Evolutionary conservation across 2,797 vertebrate species (phyloP), one percentile per base, ranked within the genome.

Genomic region (Acridotheres tristis): DNA sequence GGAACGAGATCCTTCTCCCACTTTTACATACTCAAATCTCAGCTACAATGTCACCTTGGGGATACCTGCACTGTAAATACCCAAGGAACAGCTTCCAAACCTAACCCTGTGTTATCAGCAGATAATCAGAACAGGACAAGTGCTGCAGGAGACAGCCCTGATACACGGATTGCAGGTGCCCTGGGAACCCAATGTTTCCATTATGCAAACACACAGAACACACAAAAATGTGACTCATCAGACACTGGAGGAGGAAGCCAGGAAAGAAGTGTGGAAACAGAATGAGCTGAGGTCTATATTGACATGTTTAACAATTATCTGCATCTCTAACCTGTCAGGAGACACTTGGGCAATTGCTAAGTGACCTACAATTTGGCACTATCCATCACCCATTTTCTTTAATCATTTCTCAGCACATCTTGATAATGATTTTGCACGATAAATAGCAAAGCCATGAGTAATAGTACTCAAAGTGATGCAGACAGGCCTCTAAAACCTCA

Each of bases 201-300:
- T 68, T 94, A 86, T 90, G 74, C 84, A 96, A 94, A 96, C 61
- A 50, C 29, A 48, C 2, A 68, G 25, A 83, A 76, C 50, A 61
- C 85, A 85, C 73, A 65, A 26, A 94, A 95, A 71, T 21, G 83
- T 94, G 96, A 97, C 91, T 97, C 97, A 96, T 47, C 67, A 69
- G 73, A 83, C 85, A 89, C 73, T 15, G 83, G 82, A 89, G 67
- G 59, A 95, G 84, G 85, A 59, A 92, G n/a, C 38, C 81, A 85
- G 83, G 66, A 55, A 71, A 91, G 92, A 26, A 63, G 30, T 32
- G 13, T 0, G 3, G 90, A 89, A 93, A 21, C 11, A 30, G 58
- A 85, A 88, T 3, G 68, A 65, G 54, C 79, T 87, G 85, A 74
- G 71, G 59, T 53, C 26, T 38, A 55, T 10, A 79, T 10, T 1